Conservation (phyloP, 2,113 vertebrate genomes). For the Aegotheles bennettii region DNA sequence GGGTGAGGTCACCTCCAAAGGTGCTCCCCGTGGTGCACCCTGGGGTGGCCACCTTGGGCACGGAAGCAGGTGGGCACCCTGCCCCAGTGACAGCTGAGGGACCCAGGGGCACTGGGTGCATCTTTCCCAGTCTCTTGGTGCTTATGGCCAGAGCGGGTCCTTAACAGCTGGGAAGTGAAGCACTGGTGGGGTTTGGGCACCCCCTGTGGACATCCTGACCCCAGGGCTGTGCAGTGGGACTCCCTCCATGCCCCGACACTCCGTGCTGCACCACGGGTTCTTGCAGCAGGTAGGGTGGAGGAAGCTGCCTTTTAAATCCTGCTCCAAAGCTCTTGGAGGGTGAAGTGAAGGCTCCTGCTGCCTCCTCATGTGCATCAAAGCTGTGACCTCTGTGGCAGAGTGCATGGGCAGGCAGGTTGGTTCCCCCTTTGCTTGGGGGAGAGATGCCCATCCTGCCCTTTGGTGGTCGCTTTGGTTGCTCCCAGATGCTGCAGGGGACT, state of each 20-base stretch:
- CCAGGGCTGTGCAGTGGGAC: background rate
- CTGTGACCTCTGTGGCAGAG: background rate
- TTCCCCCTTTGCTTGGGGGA: background rate
- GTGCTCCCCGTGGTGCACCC: background rate
- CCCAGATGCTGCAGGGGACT: background rate
- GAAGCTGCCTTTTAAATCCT: background rate
- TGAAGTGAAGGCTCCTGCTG: background rate
- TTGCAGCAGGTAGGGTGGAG: background rate
- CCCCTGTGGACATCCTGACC: background rate
- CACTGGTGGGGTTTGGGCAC: background rate
- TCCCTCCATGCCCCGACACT: background rate
- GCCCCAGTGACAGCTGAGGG: background rate
- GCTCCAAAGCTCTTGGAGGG: background rate
- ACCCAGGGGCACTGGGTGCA: background rate
- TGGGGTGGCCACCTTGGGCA: rapidly evolving
- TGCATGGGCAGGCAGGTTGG: background rate
- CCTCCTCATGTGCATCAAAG: background rate
- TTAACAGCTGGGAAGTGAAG: background rate
- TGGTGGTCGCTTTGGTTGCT: background rate
- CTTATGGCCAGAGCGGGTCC: background rate
- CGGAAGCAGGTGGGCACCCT: background rate
- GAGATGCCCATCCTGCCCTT: background rate
- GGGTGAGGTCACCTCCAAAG: background rate
- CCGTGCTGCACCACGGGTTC: background rate
- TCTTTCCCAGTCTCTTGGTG: background rate